Evolutionary conservation across 2,113 vertebrate species (phyloP).

Genomic region (Pleuronectes platessa): DNA sequence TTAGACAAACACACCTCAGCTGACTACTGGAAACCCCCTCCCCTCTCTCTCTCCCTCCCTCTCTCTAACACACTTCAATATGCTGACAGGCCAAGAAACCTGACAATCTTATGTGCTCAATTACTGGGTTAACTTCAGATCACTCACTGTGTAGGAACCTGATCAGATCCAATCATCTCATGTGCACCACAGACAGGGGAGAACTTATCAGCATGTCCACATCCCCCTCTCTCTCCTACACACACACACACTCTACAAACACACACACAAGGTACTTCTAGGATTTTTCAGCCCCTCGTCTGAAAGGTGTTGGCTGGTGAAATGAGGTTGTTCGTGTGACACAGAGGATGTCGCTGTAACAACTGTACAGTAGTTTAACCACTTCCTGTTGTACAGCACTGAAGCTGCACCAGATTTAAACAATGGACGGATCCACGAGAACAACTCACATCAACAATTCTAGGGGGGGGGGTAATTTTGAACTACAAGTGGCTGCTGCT

Average conservation of each 20-base stretch:
- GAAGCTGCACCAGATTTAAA: conserved; percentile 58
- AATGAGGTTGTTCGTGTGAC: conserved; percentile 62
- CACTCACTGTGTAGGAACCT: conserved; percentile 14
- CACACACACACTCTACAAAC: neutral
- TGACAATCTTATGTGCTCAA: conserved; percentile 30
- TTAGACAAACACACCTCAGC: conserved; percentile 69
- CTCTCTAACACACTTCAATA: conserved; percentile 39
- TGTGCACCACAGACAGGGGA: conserved; percentile 11
- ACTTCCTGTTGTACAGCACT: conserved; percentile 70
- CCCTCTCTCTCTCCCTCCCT: neutral
- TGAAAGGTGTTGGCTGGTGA: conserved; percentile 53
- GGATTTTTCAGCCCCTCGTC: conserved; percentile 19
- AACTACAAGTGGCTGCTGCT: neutral
- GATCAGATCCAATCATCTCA: conserved; percentile 32
- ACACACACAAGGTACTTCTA: conserved; percentile 16
- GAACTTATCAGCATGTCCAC: conserved; percentile 25
- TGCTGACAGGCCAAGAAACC: conserved; percentile 56
- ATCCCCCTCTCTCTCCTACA: neutral
- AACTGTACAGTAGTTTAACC: conserved; percentile 69
- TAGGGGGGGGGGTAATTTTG: too few species aligned
- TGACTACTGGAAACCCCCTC: conserved; percentile 66
- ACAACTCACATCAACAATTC: conserved; percentile 50
- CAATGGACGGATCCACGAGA: conserved; percentile 1
- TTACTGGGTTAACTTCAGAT: conserved; percentile 47
- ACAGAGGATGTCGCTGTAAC: conserved; percentile 66